Base-by-base conservation (phyloP, 2,113 vertebrate genomes). In the Pangasianodon hypophthalmus region DNA sequence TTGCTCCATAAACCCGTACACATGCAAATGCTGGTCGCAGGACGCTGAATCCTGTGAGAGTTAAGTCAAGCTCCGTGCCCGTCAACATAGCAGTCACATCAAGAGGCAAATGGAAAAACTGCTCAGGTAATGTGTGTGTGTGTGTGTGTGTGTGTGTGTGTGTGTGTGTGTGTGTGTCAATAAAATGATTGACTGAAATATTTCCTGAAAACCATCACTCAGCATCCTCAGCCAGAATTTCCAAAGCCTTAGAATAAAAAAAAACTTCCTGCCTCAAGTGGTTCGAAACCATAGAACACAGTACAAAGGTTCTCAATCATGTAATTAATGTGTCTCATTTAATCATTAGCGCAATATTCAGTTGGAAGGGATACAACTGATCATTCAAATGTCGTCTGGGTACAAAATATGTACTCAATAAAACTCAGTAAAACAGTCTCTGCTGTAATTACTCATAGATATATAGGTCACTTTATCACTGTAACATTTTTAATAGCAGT, bases 31-130 rank as follows among this genome's bases (percentile, higher is more conserved):
- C 18, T 52, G 71, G 24, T 60, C 86, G 41, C 37, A 69, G 85
- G 62, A 54, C 24, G 62, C 44, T 13, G 18, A 67, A 86, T 88
- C 87, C 83, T 37, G 62, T 19, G 21, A 41, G 67, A 87, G 71
- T 60, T 50, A 26, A 88, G 29, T 19, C 9, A 24, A 81, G 56
- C 29, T 86, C 85, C 54, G 16, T 32, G 48, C 44, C 26, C 48
- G 4, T 48, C 75, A 29, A 50, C 48, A 4, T 13, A 18, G 13
- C 29, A 81, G 3, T 41, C 18, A 58, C 6, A 56, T 18, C n/a
- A 83, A 56, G 32, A 48, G 58, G 26, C 3, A 50, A 69, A 48
- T 18, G 62, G 18, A 44, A 69, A 69, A 69, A 85, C 41, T 37
- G 52, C 32, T 84, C 32, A 58, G 19, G 82, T 56, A 24, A 84